Evolutionary conservation across 2,797 vertebrate genomes (phyloP), one percentile per base, ranked within the genome.

Genomic region (Lagodon rhomboides): DNA sequence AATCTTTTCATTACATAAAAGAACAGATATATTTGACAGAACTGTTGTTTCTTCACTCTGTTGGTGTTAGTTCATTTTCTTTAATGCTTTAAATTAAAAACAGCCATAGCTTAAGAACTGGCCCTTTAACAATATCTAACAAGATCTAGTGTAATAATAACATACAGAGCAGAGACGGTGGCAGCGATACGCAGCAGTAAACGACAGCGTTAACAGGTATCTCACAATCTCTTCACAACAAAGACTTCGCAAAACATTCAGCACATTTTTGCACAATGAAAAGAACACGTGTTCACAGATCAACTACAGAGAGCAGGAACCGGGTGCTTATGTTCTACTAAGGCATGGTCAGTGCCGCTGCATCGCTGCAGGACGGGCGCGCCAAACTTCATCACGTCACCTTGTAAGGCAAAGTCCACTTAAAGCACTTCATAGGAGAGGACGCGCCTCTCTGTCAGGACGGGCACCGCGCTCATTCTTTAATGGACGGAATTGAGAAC

Each of bases 351-450:
- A 72, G 50, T 6, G 18, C 58, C 41, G 49, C 76, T 62, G 44
- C 43, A 50, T 27, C 7, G 23, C 69, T 44, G 63, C 61, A 18
- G n/a, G 16, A 65, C 51, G 46, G n/a, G 18, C 38, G 15, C 11
- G 30, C 23, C 46, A 23, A n/a, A 73, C 75, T 56, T 77, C 77
- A 73, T 73, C 46, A 5, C 46, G 38, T 62, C 75, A 66, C 17
- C n/a, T 22, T 18, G 16, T 60, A 77, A 87, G 82, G 75, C 79
- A 75, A 60, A 41, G 50, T 60, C 41, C 38, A 75, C 34, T 30
- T 20, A 61, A 66, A 83, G 74, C 73, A 68, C 59, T 79, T 75
- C 25, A 68, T 23, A 10, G 34, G 1, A 44, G 20, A 73, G 51
- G 43, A 25, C 18, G 3, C 25, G 25, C 22, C 58, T 61, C 25